A percentile compares a stretch with the other conserved stretches of the same genome.
Evolutionary conservation across 2,888 invertebrate species (phyloP).

Genomic region (Eilema sororculum): DNA sequence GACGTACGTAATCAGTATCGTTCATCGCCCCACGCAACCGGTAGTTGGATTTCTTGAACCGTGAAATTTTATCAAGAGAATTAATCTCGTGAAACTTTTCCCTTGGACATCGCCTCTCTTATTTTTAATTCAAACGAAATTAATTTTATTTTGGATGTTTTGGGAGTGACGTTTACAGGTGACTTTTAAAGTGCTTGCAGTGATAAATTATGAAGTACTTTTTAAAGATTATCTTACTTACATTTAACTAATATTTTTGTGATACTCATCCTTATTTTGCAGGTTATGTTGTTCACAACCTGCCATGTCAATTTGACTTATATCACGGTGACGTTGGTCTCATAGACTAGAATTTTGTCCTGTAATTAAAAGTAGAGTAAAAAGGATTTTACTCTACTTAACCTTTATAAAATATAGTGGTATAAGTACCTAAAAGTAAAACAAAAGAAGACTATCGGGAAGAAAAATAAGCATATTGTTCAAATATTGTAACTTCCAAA

Average conservation of each 20-base stretch:
- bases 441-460: no score
- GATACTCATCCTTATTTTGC: background rate
- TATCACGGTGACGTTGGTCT: no score
- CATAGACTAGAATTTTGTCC: no score
- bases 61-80: conserved; percentile 87
- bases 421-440: no score
- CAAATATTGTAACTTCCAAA: no score
- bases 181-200: background rate
- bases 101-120: conserved; percentile 75
- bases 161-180: conserved; percentile 1
- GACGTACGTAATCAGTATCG: conserved; percentile 84
- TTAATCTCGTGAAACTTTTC: conserved; percentile 84
- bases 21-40: conserved; percentile 86
- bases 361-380: no score
- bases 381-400: no score
- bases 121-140: conserved; percentile 77
- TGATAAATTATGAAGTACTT: background rate
- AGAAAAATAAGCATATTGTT: no score
- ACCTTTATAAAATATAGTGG: no score
- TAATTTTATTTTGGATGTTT: conserved; percentile 65
- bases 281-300: background rate
- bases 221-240: background rate
- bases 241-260: background rate
- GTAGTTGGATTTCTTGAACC: conserved; percentile 86
- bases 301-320: no score